Percentiles rank a stretch among this genome's conserved stretches.
Conservation (phyloP, 2,797 vertebrate genomes). For the Fundulus diaphanus region DNA sequence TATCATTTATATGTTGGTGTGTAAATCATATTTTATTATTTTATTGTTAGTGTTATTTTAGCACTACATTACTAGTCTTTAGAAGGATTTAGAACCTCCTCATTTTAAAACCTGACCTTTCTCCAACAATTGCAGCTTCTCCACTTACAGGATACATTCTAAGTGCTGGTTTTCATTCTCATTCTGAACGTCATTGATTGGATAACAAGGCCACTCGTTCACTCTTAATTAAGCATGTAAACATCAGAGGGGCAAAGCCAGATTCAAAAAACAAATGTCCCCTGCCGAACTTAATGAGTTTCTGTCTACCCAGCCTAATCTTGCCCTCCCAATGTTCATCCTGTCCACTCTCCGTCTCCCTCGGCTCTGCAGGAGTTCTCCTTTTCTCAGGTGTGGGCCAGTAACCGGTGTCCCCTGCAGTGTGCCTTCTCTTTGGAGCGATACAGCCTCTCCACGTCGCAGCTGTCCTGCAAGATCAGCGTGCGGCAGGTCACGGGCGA, state of each 20-base stretch:
- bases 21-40: too few relatives aligned
- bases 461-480: conserved; percentile 92
- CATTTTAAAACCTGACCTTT: not conserved
- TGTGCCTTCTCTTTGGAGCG: conserved; percentile 94
- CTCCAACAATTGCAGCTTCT: not conserved
- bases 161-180: conserved; percentile 25
- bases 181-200: conserved; percentile 56
- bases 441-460: conserved; percentile 86
- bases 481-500: conserved; percentile 92
- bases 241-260: conserved; percentile 41
- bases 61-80: too few relatives aligned
- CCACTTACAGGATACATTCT: not conserved
- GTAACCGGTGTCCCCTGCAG: conserved; percentile 89
- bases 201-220: conserved; percentile 60
- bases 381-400: conserved; percentile 92
- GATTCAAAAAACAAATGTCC: conserved; percentile 30
- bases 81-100: not conserved
- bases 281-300: conserved; percentile 46
- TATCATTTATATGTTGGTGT: too few relatives aligned
- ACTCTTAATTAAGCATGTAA: conserved; percentile 63
- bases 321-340: conserved; percentile 33
- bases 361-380: conserved; percentile 86
- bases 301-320: conserved; percentile 34
- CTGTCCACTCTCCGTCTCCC: conserved; percentile 24
- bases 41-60: too few relatives aligned